Base-by-base conservation (phyloP, 1,140 invertebrate genomes). In the Sarcophaga bullata region DNA sequence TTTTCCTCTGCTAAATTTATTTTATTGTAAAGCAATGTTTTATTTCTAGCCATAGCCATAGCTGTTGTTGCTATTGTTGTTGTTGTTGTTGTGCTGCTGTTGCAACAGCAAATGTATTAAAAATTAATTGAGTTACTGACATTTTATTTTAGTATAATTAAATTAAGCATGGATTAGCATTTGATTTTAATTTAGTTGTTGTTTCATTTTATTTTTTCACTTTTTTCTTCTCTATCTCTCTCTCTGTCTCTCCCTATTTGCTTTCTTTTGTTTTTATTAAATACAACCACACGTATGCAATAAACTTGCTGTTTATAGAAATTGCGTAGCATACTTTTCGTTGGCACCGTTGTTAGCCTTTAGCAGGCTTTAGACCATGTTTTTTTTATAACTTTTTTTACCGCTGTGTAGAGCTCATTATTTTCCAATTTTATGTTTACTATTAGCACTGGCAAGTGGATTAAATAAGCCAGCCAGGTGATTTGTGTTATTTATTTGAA, bases 121-220 rank as follows among this genome's bases (percentile, higher is more conserved):
- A 81, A 62, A 54, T 81, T 75, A 73, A 82, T 75, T 54, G 72
- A 75, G 72, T 82, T 76, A 54, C 81, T 73, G 81, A 76, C 81
- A 82, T 82, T 82, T 82, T 73, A 78, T 78, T 78, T 78, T 78
- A 78, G 75, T 78, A 78, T 78, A 78, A 78, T 78, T 78, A 82
- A 82, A 82, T 82, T 68, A 73, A 76, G 72, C 81, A 72, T 68
- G 50, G 72, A 82, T 75, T 75, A 82, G 68, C 50, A 58, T 75
- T 82, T 82, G 81, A 82, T 82, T 82, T 82, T 82, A 80, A 80
- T 82, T 82, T 58, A 62, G 72, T 54, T 54, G 46, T 54, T 54
- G 13, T 82, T 73, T 82, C 47, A 48, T 78, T 75, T 82, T 82
- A 37, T 81, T 52, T 46, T 62, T 72, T 15, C 46, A 48, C 17